Conservation (phyloP, 2,888 invertebrate genomes). For the Calephelis perditalis region DNA sequence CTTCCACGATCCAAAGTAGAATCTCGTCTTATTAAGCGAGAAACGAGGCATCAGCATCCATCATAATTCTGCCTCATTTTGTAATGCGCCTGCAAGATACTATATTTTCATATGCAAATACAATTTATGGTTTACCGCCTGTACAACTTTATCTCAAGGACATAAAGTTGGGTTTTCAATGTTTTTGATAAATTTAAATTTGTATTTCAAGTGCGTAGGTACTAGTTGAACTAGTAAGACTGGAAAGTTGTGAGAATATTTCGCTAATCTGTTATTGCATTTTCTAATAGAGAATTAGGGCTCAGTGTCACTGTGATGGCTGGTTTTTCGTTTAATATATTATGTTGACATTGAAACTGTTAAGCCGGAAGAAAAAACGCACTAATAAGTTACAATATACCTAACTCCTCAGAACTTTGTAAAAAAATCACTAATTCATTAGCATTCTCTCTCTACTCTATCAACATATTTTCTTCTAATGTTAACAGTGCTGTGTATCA, state of each 20-base stretch:
- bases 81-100: constrained; percentile 58
- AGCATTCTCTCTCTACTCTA: no score
- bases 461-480: no score
- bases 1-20: constrained; percentile 32
- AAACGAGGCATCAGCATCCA: constrained; percentile 71
- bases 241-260: constrained; percentile 51
- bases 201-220: constrained; percentile 44
- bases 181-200: constrained; percentile 28
- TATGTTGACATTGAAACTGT: background rate
- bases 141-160: constrained; percentile 31
- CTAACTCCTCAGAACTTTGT: no score
- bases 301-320: constrained; percentile 9
- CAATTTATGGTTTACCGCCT: constrained; percentile 37
- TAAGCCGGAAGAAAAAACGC: background rate
- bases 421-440: no score
- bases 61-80: constrained; percentile 75
- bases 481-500: no score
- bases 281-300: constrained; percentile 34
- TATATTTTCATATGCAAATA: constrained; percentile 58
- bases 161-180: constrained; percentile 38
- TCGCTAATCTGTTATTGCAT: constrained; percentile 44
- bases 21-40: constrained; percentile 67
- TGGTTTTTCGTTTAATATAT: constrained; percentile 5
- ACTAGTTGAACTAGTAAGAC: constrained; percentile 49
- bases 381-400: no score